Conservation (phyloP, 2,797 vertebrate species). For the Chelonia mydas region DNA sequence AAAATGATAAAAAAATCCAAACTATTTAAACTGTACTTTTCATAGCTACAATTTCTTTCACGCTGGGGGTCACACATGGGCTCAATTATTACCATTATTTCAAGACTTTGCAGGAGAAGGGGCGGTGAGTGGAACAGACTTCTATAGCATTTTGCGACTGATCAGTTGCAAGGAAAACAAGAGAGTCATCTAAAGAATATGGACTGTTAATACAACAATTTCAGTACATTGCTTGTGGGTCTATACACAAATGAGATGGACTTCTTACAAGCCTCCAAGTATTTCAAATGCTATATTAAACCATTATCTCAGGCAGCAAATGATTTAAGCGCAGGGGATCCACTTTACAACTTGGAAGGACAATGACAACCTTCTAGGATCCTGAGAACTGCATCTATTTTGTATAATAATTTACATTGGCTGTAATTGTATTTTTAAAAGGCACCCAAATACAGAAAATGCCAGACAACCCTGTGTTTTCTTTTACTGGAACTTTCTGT, state of each 20-base stretch:
- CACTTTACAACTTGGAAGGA: neutral
- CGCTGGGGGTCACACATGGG: constrained; percentile 31
- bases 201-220: fast-evolving
- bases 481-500: neutral
- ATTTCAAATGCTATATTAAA: constrained; percentile 10
- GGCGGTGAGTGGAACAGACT: neutral
- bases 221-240: neutral
- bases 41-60: constrained; percentile 25
- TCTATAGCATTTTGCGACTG: neutral
- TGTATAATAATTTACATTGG: neutral
- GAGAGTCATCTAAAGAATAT: neutral
- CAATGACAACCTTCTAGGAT: neutral
- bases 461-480: neutral
- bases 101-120: neutral
- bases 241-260: neutral
- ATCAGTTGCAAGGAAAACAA: constrained; percentile 35
- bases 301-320: neutral
- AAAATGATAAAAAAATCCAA: constrained; percentile 45
- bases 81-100: constrained; percentile 20
- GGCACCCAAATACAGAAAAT: fast-evolving
- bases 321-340: neutral
- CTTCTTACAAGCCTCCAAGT: neutral
- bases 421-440: fast-evolving
- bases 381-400: neutral
- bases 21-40: constrained; percentile 42